Conservation (phyloP, 2,113 vertebrate species). For the Ascaphus truei region DNA sequence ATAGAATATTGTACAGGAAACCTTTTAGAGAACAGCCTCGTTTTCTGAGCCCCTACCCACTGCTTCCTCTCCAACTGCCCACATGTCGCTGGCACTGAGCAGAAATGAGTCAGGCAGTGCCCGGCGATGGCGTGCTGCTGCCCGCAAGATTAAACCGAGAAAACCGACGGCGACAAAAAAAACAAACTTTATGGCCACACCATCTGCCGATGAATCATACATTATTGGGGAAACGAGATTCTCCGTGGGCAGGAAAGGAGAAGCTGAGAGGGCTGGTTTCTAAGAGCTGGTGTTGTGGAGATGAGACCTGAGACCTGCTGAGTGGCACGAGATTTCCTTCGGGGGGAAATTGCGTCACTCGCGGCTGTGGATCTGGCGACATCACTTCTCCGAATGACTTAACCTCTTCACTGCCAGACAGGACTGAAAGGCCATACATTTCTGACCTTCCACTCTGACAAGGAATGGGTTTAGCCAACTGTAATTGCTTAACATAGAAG, state of each 20-base stretch:
- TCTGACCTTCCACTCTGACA: too few species aligned
- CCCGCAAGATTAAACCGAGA: background rate
- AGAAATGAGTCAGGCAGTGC: slow-evolving; percentile 7
- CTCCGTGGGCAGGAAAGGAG: background rate
- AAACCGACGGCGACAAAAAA: background rate
- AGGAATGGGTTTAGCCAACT: too few species aligned
- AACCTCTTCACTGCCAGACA: too few species aligned
- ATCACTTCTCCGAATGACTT: too few species aligned
- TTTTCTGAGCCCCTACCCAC: background rate
- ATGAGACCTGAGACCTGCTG: too few species aligned
- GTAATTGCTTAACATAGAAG: too few species aligned
- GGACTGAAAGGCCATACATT: too few species aligned
- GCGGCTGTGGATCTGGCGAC: too few species aligned
- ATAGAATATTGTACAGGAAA: background rate
- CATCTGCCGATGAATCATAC: background rate
- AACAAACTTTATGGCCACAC: background rate
- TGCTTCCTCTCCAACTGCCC: slow-evolving; percentile 18
- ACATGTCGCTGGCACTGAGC: background rate
- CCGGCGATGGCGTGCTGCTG: background rate
- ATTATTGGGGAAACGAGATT: background rate
- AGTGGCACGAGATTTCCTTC: background rate
- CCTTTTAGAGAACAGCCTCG: background rate
- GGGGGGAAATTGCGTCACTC: background rate
- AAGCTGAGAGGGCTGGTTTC: background rate
- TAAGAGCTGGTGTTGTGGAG: background rate